Evolutionary conservation across 2,113 vertebrate genomes (phyloP), one percentile per base, ranked within the genome.

Genomic region (Echinops telfairi): DNA sequence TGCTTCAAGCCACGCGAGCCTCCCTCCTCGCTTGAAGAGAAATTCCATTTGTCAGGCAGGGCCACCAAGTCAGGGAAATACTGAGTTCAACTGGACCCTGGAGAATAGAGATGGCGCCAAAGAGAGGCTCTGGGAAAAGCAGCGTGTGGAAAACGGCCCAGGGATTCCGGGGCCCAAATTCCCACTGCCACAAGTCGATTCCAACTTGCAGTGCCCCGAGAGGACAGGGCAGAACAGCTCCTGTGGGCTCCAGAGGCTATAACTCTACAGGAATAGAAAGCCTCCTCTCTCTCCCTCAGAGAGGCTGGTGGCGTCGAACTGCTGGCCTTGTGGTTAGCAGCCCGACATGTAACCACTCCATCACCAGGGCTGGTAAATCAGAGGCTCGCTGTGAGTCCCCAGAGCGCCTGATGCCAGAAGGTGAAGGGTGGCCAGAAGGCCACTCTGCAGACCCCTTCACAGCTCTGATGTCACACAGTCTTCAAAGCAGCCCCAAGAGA

Each of bases 51-150:
- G 29, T 79, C 16, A 75, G 79, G 29, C 64, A 94, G 79, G 88
- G 70, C 92, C 85, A 93, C 79, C 85, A 85, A 92, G 31, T 38
- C 47, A 76, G 53, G 36, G 64, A 93, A 91, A 84, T 73, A 86
- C 4, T 57, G 82, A 64, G 62, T 79, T 89, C 77, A 31, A 75
- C 0, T 57, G 82, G 57, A 29, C 25, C 22, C 87, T 9, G 10
- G 78, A 77, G 91, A 90, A 86, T 5, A 23, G 57, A 92, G 53
- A 86, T 58, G 31, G 47, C 47, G 25, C 64, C 27, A 73, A 83
- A 82, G 0, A 31, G 76, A 83, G 90, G 87, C 57, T 79, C 70
- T 25, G 47, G 11, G 14, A 75, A 90, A 53, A 53, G 47, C 47
- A 89, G 93, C 87, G 36, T 83, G 31, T 83, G n/a, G 22, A 75